Percentiles rank a stretch among this genome's conserved stretches.
phyloP scores from a whole-genome alignment of 2,113 vertebrate species.

The Tetraodon nigroviridis region DNA sequence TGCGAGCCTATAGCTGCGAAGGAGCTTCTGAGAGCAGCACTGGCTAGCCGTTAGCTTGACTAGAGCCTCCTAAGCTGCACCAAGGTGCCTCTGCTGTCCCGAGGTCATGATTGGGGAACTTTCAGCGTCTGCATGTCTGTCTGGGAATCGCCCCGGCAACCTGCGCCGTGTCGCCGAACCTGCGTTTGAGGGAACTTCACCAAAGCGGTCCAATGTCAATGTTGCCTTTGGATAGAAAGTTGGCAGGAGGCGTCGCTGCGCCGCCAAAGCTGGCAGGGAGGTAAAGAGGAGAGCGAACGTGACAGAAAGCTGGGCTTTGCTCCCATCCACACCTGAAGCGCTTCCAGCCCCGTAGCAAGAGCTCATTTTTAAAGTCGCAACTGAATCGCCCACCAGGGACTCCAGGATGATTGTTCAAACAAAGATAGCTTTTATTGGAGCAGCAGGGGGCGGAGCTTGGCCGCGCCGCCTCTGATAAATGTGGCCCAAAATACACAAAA shows the following conservation, averaged over 20 bases:
- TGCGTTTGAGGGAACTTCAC: conserved; percentile 18
- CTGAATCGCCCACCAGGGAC: not conserved
- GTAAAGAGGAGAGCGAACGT: conserved; percentile 5
- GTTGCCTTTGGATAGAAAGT: conserved; percentile 41
- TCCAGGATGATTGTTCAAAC: not conserved
- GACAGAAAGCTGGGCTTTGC: conserved; percentile 10
- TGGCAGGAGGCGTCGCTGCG: conserved; percentile 31
- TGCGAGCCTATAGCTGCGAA: not conserved
- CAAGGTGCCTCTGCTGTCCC: too few species aligned
- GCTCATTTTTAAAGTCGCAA: not conserved
- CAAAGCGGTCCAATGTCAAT: conserved; percentile 39
- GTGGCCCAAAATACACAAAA: conserved; percentile 10
- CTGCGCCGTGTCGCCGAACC: conserved; percentile 4
- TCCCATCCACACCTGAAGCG: conserved; percentile 11
- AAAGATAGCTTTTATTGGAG: not conserved
- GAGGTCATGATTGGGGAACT: not conserved
- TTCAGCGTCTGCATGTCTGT: not conserved
- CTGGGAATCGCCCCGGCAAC: conserved; percentile 13
- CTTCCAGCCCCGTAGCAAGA: not conserved
- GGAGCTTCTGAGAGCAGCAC: not conserved
- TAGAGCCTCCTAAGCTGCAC: too few species aligned
- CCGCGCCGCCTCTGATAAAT: conserved; percentile 12
- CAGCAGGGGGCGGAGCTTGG: conserved; percentile 12
- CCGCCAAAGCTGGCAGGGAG: conserved; percentile 44
- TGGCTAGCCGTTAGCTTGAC: not conserved